A percentile compares a stretch with the other conserved stretches of the same genome.
These are phyloP conservation scores for Lypha dubia DNA, from an alignment of 2,888 invertebrate species.

Conservation along the genomic window DNA sequence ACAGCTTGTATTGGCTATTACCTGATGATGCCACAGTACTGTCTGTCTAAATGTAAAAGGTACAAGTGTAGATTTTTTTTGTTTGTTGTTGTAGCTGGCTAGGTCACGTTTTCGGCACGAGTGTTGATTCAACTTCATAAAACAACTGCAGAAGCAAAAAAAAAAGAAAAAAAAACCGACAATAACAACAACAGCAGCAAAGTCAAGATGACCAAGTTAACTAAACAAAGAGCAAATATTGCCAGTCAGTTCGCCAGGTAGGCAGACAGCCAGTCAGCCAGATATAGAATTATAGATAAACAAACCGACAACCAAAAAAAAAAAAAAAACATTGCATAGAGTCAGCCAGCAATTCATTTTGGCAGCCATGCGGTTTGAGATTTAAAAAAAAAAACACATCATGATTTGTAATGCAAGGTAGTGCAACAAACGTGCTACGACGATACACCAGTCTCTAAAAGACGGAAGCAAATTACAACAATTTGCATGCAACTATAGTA, in stretches of 20 bases:
- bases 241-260: conserved; percentile 4
- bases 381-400: conserved; percentile 26
- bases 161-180: too few species aligned
- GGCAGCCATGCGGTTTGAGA: conserved; percentile 48
- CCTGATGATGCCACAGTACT: conserved; percentile 27
- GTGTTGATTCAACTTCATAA: conserved; percentile 63
- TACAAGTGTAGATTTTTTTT: conserved; percentile 68
- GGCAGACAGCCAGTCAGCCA: conserved; percentile 4
- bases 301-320: background rate
- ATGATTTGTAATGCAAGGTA: conserved; percentile 60
- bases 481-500: conserved; percentile 70
- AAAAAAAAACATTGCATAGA: conserved; percentile 16
- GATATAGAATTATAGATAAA: background rate
- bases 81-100: too few species aligned
- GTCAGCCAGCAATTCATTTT: conserved; percentile 45
- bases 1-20: conserved; percentile 27
- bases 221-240: conserved; percentile 38
- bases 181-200: conserved; percentile 32
- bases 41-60: conserved; percentile 63
- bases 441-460: conserved; percentile 51
- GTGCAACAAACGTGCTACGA: conserved; percentile 54
- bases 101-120: conserved; percentile 75
- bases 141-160: conserved; percentile 52
- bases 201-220: conserved; percentile 62
- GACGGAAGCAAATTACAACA: conserved; percentile 68